Percentiles rank a stretch among this genome's conserved stretches.
These are phyloP conservation scores for Molossus alvarezi DNA, from an alignment of 2,797 vertebrate species.

Conservation along the genomic window DNA sequence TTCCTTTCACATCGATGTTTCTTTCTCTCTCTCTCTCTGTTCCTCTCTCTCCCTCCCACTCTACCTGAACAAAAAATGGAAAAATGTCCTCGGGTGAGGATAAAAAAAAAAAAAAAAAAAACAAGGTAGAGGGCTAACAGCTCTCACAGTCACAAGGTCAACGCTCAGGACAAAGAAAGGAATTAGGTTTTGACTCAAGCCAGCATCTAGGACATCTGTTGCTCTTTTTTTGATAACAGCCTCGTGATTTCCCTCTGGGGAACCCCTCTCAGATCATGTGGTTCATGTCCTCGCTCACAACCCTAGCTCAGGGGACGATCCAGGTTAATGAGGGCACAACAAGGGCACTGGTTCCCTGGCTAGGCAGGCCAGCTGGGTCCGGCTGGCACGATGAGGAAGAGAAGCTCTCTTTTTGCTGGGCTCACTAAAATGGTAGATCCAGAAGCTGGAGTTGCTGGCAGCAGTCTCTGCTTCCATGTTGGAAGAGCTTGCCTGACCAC, in stretches of 20 bases:
- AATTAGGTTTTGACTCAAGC: neutral
- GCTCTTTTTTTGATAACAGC: constrained; percentile 1
- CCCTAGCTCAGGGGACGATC: neutral
- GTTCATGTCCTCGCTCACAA: neutral
- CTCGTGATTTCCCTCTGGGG: neutral
- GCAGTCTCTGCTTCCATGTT: neutral
- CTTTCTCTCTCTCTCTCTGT: too few relatives aligned
- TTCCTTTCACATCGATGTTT: too few relatives aligned
- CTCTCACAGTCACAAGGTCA: neutral
- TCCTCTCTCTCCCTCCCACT: too few relatives aligned
- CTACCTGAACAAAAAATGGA: too few relatives aligned
- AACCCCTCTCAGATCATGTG: neutral
- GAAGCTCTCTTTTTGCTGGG: neutral
- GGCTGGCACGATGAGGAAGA: neutral
- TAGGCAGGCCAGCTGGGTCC: neutral
- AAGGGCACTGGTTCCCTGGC: neutral
- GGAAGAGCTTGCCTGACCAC: neutral
- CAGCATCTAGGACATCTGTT: neutral
- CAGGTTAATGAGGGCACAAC: neutral
- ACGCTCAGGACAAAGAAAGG: neutral
- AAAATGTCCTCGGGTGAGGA: too few relatives aligned
- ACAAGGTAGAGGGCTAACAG: neutral
- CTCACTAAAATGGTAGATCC: neutral
- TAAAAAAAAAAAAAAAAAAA: too few relatives aligned
- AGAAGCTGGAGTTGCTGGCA: neutral